Evolutionary conservation across 2,888 invertebrate genomes (phyloP).

Genomic region (Ethmia dodecea): DNA sequence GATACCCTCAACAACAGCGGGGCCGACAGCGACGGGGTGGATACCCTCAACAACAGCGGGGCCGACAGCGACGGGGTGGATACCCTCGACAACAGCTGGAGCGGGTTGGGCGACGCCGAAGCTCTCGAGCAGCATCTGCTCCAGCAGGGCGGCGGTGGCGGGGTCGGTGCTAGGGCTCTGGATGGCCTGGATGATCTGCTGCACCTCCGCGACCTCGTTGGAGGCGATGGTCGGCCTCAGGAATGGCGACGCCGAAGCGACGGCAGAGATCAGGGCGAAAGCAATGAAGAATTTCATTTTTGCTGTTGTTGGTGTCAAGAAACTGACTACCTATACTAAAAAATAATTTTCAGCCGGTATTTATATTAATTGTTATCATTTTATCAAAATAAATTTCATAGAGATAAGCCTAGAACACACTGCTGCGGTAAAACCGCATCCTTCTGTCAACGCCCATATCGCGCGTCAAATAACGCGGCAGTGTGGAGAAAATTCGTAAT

Average conservation of each 20-base stretch:
- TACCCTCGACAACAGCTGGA: too few relatives aligned
- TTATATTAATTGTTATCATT: too few relatives aligned
- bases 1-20: constrained; percentile 15
- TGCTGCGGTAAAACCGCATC: too few relatives aligned
- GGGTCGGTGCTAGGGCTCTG: constrained; percentile 47
- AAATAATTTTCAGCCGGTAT: too few relatives aligned
- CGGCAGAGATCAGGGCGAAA: constrained; percentile 38
- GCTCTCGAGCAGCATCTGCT: constrained; percentile 32
- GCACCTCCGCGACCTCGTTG: constrained; percentile 5
- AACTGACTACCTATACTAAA: too few relatives aligned
- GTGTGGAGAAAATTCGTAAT: too few relatives aligned
- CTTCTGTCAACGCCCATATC: too few relatives aligned
- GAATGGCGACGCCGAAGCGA: constrained; percentile 37
- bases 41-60: constrained; percentile 24
- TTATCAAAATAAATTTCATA: too few relatives aligned
- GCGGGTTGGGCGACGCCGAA: too few relatives aligned
- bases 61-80: constrained; percentile 23
- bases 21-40: constrained; percentile 15
- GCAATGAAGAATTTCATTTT: constrained; percentile 53
- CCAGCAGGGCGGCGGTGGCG: constrained; percentile 37
- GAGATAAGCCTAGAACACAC: too few relatives aligned
- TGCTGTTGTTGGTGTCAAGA: too few relatives aligned
- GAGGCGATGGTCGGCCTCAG: constrained; percentile 22
- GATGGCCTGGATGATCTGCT: constrained; percentile 33
- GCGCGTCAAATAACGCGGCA: too few relatives aligned